Base-by-base conservation (phyloP, 2,888 invertebrate genomes). In the Tenodera sinensis region DNA sequence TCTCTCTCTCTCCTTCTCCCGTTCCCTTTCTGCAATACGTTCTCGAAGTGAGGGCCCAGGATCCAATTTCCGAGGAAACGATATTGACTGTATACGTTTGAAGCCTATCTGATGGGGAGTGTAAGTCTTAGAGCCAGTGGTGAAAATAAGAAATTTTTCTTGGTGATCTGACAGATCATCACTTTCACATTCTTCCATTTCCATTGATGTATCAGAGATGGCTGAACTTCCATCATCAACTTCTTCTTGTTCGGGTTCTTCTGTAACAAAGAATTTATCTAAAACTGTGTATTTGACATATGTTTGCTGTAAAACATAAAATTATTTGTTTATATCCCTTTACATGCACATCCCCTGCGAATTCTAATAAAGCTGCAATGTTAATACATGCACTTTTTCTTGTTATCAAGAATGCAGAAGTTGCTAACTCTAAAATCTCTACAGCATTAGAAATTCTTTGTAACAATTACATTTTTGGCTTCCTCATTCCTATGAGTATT, bases 91-190 rank as follows among this genome's bases (percentile, higher is more conserved):
- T 90, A 97, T 96, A 91, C 96, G 94, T 92, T 97, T 97, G 91
- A 97, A 96, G 82, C 95, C 97, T 91, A 98, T 96, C 93, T 97
- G 97, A 94, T 98, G 98, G 0, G 97, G 97, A 0, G 97, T 97
- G 92, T 97, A 97, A 0, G 97, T 97, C 93, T 96, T 96, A 8
- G 96, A 96, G 0, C 97, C 97, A 34, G 96, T 97, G 1, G 97
- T 97, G 93, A 97, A 98, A 91, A 98, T 97, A 30, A 98, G 94
- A 93, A 96, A 96, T 92, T 97, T 97, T 91, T 96, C 95, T 90
- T 95, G 94, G 91, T 94, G 94, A 90, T 94, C 94, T 84, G 94
- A 93, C 88, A 94, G 92, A 89, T 94, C 95, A 82, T 94, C 94
- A 27, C 92, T 92, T 82, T 93, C 91, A 83, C 89, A 88, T 42